Conservation (phyloP, 1,140 invertebrate genomes). For the Saccostrea glomerata region DNA sequence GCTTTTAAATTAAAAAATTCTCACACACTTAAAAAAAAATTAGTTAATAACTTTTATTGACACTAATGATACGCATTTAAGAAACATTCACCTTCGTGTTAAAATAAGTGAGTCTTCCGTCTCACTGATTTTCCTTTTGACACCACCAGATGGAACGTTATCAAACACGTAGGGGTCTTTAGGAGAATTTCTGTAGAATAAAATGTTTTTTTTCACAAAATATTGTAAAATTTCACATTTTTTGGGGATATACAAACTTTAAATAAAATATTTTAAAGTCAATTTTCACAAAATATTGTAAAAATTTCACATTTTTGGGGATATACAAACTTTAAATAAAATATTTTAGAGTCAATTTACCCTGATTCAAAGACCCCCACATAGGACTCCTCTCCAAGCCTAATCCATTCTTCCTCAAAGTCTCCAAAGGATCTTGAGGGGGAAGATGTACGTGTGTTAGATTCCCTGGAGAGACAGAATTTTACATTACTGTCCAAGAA, state of each 20-base stretch:
- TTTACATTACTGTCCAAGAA: background rate
- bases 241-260: background rate
- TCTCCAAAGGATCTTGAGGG: constrained; percentile 3
- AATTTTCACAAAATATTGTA: too few species aligned
- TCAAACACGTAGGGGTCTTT: background rate
- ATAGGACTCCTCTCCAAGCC: too few species aligned
- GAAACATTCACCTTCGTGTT: background rate
- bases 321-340: background rate
- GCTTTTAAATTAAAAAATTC: background rate
- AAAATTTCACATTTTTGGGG: too few species aligned
- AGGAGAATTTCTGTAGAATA: too few species aligned
- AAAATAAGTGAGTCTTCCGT: constrained; percentile 19
- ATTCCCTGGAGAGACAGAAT: constrained; percentile 3
- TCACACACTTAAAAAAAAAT: background rate
- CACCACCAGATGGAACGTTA: background rate
- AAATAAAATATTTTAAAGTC: too few species aligned
- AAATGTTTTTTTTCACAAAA: too few species aligned
- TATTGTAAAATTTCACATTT: too few species aligned
- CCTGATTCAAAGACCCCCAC: too few species aligned
- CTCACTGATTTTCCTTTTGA: background rate
- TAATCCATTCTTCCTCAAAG: background rate
- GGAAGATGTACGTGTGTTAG: background rate
- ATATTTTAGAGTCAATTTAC: too few species aligned
- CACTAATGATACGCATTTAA: too few species aligned
- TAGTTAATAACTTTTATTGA: too few species aligned